Evolutionary conservation across 2,797 vertebrate genomes (phyloP), one percentile per base, ranked within the genome.

Genomic region (Labeo calbasu): DNA sequence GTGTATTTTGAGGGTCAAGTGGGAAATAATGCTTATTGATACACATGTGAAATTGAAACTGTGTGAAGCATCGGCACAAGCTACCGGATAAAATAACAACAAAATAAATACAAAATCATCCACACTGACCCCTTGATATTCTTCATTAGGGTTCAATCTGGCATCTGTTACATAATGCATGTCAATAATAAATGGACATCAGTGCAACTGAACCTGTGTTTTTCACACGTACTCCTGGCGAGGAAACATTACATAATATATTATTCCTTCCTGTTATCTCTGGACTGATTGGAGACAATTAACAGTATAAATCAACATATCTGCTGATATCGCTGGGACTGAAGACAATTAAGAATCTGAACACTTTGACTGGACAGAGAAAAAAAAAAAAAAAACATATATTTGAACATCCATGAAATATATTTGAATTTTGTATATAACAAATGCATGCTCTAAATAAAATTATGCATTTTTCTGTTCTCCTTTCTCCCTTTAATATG

Each of bases 241-340:
- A 69, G 51, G 57, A 55, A 81, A 77, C 11, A 81, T 89, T 86
- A 88, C 79, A 69, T 87, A 84, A 87, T 86, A 32, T 61, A 66
- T 59, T 48, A 53, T 79, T 80, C 72, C 75, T 84, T 86, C 7
- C 69, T 84, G 79, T 23, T 83, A 75, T 88, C 72, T 23, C 80
- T 81, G 28, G 65, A 84, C 73, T 85, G 85, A 80, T 90, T 90
- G 68, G 55, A 53, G 28, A 68, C 81, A 28, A 75, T 51, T 86
- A 77, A 23, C 79, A 88, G 88, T 92, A 93, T 93, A 91, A 92
- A 91, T 94, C 91, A 81, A 88, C 82, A 84, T 86, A 88, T 81
- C 46, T 88, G 79, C 53, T 83, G 32, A 79, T 69, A 69, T 43
- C 11, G 13, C 15, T 23, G 46, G 36, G 32, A 79, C 23, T 53